phyloP scores from a whole-genome alignment of 1,140 invertebrate genomes.

The Drosophila truncata region DNA sequence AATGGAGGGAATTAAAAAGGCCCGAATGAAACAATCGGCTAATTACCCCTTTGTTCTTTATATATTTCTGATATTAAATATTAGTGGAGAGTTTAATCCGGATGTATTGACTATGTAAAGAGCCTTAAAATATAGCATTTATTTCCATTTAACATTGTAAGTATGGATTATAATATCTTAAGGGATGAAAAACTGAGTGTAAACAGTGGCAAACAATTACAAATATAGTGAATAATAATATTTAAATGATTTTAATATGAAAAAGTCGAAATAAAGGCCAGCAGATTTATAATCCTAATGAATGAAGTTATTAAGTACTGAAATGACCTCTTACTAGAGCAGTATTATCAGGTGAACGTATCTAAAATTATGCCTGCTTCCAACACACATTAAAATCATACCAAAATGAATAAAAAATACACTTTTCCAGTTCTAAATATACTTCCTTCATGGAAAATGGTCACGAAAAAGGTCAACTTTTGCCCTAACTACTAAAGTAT shows the following conservation, averaged over 20 bases:
- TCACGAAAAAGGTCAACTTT: not conserved
- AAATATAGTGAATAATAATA: not conserved
- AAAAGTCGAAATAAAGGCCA: too few species aligned
- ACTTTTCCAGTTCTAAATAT: not conserved
- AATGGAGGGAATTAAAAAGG: not conserved
- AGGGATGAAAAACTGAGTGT: too few species aligned
- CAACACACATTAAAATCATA: not conserved
- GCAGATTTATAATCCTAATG: not conserved
- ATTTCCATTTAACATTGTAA: not conserved
- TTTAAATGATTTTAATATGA: not conserved
- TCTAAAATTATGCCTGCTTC: not conserved
- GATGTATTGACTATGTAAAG: not conserved
- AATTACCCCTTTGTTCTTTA: conserved; percentile 13
- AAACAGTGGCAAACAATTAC: not conserved
- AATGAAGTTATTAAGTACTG: not conserved
- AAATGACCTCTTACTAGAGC: not conserved
- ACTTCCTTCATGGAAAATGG: not conserved
- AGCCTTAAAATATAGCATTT: not conserved
- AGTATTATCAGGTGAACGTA: not conserved
- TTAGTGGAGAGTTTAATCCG: not conserved
- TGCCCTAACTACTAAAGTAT: conserved; percentile 5
- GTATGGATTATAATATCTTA: too few species aligned
- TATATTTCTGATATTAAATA: conserved; percentile 2
- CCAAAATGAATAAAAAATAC: not conserved
- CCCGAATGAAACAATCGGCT: conserved; percentile 18